Evolutionary conservation across 2,113 vertebrate genomes (phyloP).

Genomic region (Murina feae): DNA sequence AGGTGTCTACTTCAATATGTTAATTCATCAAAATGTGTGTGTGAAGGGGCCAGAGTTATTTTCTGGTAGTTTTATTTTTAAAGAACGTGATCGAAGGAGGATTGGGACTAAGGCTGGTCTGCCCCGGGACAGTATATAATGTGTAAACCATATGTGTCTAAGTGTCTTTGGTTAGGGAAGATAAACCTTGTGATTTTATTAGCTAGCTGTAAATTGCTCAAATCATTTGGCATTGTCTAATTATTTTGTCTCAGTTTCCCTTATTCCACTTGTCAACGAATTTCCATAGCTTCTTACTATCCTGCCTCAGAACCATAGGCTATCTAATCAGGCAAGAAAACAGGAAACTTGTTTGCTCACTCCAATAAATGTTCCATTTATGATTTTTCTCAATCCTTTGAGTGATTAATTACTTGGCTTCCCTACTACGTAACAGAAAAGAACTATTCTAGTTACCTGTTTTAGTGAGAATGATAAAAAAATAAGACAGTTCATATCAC

Average conservation of each 20-base stretch:
- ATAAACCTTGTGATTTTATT: neutral
- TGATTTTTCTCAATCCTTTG: constrained; percentile 28
- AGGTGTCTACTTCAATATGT: neutral
- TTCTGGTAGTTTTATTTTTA: neutral
- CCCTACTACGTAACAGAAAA: neutral
- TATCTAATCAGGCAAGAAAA: constrained; percentile 47
- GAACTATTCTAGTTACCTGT: neutral
- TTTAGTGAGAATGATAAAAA: constrained; percentile 25
- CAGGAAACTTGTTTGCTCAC: neutral
- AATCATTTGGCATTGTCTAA: neutral
- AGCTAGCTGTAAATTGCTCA: neutral
- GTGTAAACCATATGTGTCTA: neutral
- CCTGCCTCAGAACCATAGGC: neutral
- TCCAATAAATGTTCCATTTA: constrained; percentile 50
- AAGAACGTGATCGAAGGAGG: neutral
- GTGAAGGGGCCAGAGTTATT: neutral
- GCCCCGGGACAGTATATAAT: neutral
- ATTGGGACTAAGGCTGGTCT: neutral
- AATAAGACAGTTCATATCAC: neutral
- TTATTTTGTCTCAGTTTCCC: neutral
- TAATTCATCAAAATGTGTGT: neutral
- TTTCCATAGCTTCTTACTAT: neutral
- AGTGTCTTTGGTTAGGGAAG: neutral
- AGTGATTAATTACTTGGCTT: neutral
- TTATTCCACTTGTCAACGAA: neutral